phyloP scores from a whole-genome alignment of 2,797 vertebrate species.

The Gambelia wislizenii region DNA sequence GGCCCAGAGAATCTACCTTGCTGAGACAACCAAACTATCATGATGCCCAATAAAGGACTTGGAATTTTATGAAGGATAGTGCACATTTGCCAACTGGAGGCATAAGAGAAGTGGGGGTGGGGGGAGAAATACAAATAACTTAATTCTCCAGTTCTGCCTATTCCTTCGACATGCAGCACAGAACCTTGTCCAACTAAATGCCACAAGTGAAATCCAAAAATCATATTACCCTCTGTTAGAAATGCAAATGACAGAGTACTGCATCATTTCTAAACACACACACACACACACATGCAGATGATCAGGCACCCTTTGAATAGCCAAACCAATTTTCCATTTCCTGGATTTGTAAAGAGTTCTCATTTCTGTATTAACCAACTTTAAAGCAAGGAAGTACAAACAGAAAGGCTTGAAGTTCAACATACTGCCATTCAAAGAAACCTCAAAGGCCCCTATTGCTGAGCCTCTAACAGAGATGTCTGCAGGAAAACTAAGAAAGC shows the following conservation, averaged over 20 bases:
- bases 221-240: background rate
- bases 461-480: conserved; percentile 4
- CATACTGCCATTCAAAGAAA: conserved; percentile 4
- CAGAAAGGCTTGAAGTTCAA: conserved; percentile 16
- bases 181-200: background rate
- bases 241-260: background rate
- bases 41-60: background rate
- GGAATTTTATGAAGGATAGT: background rate
- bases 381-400: conserved; percentile 26
- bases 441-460: conserved; percentile 26
- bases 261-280: background rate
- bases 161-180: background rate
- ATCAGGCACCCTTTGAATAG: background rate
- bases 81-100: background rate
- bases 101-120: background rate
- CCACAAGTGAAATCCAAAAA: background rate
- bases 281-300: background rate
- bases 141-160: background rate
- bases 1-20: background rate
- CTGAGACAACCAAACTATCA: background rate
- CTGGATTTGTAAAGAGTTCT: conserved; percentile 26
- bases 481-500: conserved; percentile 35
- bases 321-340: conserved; percentile 5
- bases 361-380: conserved; percentile 1
- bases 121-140: background rate